Percentiles rank a stretch among this genome's conserved stretches.
Evolutionary conservation across 2,888 invertebrate genomes (phyloP).

Genomic region (Bugula neritina): DNA sequence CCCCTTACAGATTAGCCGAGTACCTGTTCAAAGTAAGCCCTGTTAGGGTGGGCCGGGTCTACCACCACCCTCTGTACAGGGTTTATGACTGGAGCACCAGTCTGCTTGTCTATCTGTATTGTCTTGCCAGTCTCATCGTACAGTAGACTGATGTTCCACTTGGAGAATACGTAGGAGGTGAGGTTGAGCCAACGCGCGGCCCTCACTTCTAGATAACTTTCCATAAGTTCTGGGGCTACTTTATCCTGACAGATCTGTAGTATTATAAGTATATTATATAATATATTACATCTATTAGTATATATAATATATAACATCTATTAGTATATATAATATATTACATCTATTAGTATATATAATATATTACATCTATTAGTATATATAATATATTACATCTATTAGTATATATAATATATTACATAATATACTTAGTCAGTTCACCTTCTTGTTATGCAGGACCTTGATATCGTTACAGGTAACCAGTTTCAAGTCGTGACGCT

Average conservation of each 20-base stretch:
- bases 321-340: no score
- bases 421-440: no score
- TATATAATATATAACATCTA: no score
- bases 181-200: slow-evolving; percentile 17
- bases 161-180: slow-evolving; percentile 13
- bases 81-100: not conserved
- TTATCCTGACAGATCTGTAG: slow-evolving; percentile 24
- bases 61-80: slow-evolving; percentile 21
- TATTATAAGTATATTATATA: no score
- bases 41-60: not conserved
- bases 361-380: no score
- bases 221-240: slow-evolving; percentile 17
- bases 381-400: no score
- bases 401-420: no score
- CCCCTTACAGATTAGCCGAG: not conserved
- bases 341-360: no score
- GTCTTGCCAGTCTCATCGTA: slow-evolving; percentile 23
- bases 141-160: not conserved
- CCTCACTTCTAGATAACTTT: slow-evolving; percentile 14
- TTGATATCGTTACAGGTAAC: slow-evolving; percentile 27
- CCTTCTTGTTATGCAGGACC: slow-evolving; percentile 27
- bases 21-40: slow-evolving; percentile 22
- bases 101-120: not conserved
- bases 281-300: no score
- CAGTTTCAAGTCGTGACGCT: slow-evolving; percentile 18